phyloP scores from a whole-genome alignment of 1,140 invertebrate genomes.

The Zaprionus capensis region DNA sequence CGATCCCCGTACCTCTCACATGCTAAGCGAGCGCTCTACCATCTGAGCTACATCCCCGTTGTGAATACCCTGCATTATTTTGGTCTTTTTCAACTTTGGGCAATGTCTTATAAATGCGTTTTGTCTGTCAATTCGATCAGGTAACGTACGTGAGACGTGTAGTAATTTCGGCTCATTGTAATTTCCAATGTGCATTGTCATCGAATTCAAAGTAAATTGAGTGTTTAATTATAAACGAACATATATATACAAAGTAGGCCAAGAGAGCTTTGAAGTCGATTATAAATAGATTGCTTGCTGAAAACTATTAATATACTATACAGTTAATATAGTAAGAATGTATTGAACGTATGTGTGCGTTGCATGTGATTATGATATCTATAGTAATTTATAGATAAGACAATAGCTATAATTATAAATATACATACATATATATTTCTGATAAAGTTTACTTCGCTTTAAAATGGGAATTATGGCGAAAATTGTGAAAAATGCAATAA shows the following conservation, averaged over 20 bases:
- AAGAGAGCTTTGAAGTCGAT: slow-evolving; percentile 11
- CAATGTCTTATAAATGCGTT: not conserved
- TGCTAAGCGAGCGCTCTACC: slow-evolving; percentile 94
- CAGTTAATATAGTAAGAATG: slow-evolving; percentile 1
- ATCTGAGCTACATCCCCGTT: slow-evolving; percentile 89
- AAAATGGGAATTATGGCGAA: no score
- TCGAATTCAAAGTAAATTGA: slow-evolving; percentile 10
- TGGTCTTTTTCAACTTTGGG: slow-evolving; percentile 26
- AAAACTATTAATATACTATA: slow-evolving; percentile 29
- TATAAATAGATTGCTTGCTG: slow-evolving; percentile 51
- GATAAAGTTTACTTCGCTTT: no score
- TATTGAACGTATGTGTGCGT: not conserved
- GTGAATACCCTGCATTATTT: slow-evolving; percentile 19
- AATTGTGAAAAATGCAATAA: not conserved
- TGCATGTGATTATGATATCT: not conserved
- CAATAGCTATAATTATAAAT: not conserved
- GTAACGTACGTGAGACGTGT: slow-evolving; percentile 34
- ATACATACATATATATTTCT: not conserved
- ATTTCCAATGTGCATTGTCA: slow-evolving; percentile 62
- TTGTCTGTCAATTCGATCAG: not conserved
- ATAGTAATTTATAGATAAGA: slow-evolving; percentile 38
- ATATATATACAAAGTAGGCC: not conserved
- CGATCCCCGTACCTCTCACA: slow-evolving; percentile 93
- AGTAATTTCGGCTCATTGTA: slow-evolving; percentile 42
- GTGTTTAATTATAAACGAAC: not conserved